Percentiles rank a stretch among this genome's conserved stretches.
Evolutionary conservation across 2,113 vertebrate genomes (phyloP).

Genomic region (Cromileptes altivelis): DNA sequence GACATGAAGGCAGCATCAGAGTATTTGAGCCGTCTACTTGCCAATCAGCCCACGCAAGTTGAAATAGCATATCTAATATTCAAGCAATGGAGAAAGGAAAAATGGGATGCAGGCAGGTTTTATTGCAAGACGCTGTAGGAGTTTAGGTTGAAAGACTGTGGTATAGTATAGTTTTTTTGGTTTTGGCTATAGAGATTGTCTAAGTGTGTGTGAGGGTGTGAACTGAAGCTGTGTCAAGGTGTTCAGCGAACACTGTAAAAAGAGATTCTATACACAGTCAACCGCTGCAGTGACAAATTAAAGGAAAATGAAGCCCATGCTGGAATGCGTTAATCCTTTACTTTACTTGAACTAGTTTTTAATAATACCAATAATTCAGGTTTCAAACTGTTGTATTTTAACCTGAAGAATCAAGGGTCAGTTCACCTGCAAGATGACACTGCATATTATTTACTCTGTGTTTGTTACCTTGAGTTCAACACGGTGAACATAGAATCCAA

Average conservation of each 20-base stretch:
- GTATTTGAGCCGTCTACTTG: constrained; percentile 32
- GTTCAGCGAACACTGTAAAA: neutral
- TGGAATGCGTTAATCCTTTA: neutral
- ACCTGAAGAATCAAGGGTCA: neutral
- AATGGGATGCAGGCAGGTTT: neutral
- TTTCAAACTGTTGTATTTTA: neutral
- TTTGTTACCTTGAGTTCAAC: too few species aligned
- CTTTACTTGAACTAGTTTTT: neutral
- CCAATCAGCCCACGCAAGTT: constrained; percentile 58
- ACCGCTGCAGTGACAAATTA: neutral
- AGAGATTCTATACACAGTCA: neutral
- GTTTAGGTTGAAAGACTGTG: neutral
- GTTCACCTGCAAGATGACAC: neutral
- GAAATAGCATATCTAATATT: constrained; percentile 48
- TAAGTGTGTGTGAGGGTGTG: neutral
- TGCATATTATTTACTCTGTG: too few species aligned
- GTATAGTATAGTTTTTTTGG: neutral
- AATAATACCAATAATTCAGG: neutral
- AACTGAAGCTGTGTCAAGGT: neutral
- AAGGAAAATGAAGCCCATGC: neutral
- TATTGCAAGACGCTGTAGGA: neutral
- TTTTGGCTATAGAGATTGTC: neutral
- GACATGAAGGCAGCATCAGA: constrained; percentile 39
- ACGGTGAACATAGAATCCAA: too few species aligned
- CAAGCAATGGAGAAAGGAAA: neutral